A percentile compares a stretch with the other conserved stretches of the same genome.
Evolutionary conservation across 92 coral and sea anemone genomes (phyloP).

Genomic region (Zoanthus sansibaricus): DNA sequence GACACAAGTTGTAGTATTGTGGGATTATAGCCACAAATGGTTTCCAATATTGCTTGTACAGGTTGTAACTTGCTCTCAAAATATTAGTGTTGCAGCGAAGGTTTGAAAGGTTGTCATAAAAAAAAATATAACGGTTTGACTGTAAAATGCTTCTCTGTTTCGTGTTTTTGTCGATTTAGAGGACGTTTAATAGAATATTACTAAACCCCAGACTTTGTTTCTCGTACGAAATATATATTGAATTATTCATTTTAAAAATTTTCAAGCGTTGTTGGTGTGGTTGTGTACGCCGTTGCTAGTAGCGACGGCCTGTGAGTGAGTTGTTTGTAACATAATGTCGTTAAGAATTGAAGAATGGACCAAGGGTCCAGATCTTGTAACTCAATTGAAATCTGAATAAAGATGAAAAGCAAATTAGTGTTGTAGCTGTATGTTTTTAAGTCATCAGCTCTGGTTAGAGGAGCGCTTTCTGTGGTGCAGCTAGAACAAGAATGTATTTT

Average conservation of each 20-base stretch:
- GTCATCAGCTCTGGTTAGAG: too few species aligned
- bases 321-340: not conserved
- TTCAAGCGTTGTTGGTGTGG: not conserved
- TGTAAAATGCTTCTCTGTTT: not conserved
- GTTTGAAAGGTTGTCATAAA: not conserved
- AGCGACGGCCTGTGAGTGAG: not conserved
- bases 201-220: constrained; percentile 45
- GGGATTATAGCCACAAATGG: too few species aligned
- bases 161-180: not conserved
- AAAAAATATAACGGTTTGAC: too few species aligned
- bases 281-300: not conserved
- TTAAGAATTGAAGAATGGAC: not conserved
- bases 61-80: too few species aligned
- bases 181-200: not conserved
- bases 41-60: too few species aligned
- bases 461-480: too few species aligned
- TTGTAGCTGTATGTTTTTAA: too few species aligned
- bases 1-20: too few species aligned
- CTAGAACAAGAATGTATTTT: too few species aligned
- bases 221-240: constrained; percentile 5
- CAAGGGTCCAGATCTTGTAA: not conserved
- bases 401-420: not conserved
- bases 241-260: not conserved
- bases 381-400: not conserved
- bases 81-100: too few species aligned